phyloP scores from a whole-genome alignment of 2,113 vertebrate genomes.

The Narcine bancroftii region DNA sequence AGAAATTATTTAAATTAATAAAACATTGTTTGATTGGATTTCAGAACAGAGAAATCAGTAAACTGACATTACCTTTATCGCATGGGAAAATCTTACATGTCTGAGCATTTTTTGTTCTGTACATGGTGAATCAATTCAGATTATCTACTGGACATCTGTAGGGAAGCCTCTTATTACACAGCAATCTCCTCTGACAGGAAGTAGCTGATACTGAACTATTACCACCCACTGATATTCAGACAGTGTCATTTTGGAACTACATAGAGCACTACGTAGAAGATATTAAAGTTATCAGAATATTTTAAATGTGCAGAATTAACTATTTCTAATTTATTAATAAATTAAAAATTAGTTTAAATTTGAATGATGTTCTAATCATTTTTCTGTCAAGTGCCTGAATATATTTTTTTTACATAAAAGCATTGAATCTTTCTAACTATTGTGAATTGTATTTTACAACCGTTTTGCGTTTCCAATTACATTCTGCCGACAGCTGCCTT shows the following conservation, averaged over 20 bases:
- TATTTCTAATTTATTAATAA: no score
- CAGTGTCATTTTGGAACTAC: background rate
- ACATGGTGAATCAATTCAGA: conserved; percentile 44
- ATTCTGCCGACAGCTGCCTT: background rate
- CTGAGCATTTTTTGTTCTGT: conserved; percentile 25
- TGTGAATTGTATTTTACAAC: background rate
- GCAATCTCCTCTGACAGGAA: conserved; percentile 33
- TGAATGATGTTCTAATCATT: background rate
- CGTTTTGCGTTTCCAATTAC: background rate
- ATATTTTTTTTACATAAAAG: no score
- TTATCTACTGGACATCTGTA: conserved; percentile 43
- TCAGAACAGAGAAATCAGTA: conserved; percentile 34
- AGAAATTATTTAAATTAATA: background rate
- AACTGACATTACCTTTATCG: conserved; percentile 47
- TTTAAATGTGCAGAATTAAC: background rate
- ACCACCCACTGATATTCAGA: conserved; percentile 18
- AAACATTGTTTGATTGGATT: conserved; percentile 3
- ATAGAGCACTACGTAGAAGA: no score
- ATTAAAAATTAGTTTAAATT: background rate
- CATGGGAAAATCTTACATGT: conserved; percentile 56
- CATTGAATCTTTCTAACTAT: background rate
- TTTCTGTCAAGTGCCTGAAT: background rate
- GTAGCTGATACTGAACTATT: conserved; percentile 2
- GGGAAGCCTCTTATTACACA: background rate
- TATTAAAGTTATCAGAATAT: background rate